Evolutionary conservation across 2,888 invertebrate species (phyloP).

Genomic region (Abrostola tripartita): DNA sequence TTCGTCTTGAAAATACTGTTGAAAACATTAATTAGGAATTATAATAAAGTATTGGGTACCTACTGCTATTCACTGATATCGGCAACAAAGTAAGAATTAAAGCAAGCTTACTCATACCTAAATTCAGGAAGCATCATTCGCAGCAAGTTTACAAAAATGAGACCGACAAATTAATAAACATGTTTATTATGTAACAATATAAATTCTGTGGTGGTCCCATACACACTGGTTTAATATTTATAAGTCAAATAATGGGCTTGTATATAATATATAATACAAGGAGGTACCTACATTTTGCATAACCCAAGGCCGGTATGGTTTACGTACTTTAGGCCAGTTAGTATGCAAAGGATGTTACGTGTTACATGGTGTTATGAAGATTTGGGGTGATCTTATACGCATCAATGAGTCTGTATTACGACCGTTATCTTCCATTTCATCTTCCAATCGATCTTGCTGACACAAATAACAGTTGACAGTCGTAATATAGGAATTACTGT

Average conservation of each 20-base stretch:
- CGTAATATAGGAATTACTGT: too few species aligned
- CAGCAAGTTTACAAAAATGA: not conserved
- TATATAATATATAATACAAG: constrained; percentile 19
- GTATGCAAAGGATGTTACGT: constrained; percentile 28
- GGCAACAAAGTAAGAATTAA: too few species aligned
- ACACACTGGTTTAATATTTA: constrained; percentile 41
- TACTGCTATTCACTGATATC: too few species aligned
- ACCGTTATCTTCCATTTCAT: not conserved
- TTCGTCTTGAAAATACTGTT: too few species aligned
- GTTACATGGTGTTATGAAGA: constrained; percentile 47
- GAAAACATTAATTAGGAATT: too few species aligned
- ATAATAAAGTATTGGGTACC: too few species aligned
- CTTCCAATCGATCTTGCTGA: too few species aligned
- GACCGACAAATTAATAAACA: constrained; percentile 6
- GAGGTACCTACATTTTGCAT: constrained; percentile 34
- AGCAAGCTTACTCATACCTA: too few species aligned
- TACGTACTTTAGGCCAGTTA: constrained; percentile 33
- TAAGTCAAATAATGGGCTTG: constrained; percentile 23
- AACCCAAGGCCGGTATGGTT: constrained; percentile 28
- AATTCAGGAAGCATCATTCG: too few species aligned
- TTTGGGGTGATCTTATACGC: constrained; percentile 30
- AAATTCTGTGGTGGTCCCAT: constrained; percentile 20
- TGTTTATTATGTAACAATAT: constrained; percentile 8
- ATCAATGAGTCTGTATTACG: constrained; percentile 9
- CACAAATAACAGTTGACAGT: too few species aligned